Base-by-base conservation (phyloP, 2,888 invertebrate genomes). In the Metopia argyrocephala region DNA sequence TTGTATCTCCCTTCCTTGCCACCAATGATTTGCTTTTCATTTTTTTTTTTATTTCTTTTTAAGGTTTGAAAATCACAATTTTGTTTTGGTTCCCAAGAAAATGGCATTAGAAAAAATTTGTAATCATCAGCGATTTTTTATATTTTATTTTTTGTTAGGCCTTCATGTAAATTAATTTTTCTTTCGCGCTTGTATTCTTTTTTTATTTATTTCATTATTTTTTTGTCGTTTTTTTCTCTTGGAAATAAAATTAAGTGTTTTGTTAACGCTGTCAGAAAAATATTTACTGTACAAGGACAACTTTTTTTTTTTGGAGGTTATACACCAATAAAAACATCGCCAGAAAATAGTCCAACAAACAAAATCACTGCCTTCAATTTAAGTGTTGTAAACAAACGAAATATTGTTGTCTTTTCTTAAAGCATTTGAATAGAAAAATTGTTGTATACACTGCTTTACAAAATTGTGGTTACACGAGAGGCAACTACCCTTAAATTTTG, bases 161-260 rank as follows among this genome's bases (percentile, higher is more conserved):
- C 20, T 64, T 73, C 69, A 66, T 66, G 69, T 78, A 78, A 81
- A 81, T 81, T 81, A 78, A 74, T 70, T 81, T 76, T 71, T 66
- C 62, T 68, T 46, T 7, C 48, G 45, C n/a, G n/a, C n/a, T 62
- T 66, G 57, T 69, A 59, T 31, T 70, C 25, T 56, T 56, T 56
- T 57, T 57, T 59, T 27, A 21, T 15, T 27, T 3, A n/a, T 12
- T 54, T 12, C 25, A 25, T 4, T 54, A 45, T 71, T 54, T 70
- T 59, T 59, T 20, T 57, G 57, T 50, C 25, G 6, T 15, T 27
- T 27, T 59, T 56, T 18, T 54, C 12, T 48, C n/a, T 48, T 52
- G 50, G 62, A 71, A 78, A 78, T 76, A 52, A 71, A 82, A 75
- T 78, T 71, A 82, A 78, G 71, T 78, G 71, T 78, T 78, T 66